Base-by-base conservation (phyloP, 2,888 invertebrate species). In the Bibio marci region DNA sequence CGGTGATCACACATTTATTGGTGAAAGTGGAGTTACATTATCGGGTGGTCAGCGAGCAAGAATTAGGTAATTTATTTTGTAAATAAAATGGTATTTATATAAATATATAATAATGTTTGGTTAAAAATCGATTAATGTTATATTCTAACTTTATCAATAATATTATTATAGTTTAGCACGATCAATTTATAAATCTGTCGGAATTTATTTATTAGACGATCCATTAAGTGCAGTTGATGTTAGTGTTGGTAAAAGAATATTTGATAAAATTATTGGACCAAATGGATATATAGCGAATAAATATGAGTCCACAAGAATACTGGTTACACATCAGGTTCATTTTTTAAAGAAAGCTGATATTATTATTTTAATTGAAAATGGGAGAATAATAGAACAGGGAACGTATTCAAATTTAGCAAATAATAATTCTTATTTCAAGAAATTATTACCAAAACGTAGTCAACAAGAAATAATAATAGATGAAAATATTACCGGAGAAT, bases 191-290 rank as follows among this genome's bases (percentile, higher is more conserved):
- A 70, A 71, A 33, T 70, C 79, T 42, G 73, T 78, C 0, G 80
- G 81, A 49, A 72, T 83, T 44, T 82, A 80, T 49, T 55, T 83
- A 14, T 56, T 85, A 33, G 83, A 85, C 50, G 83, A 83, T 62
- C 82, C 83, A 0, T 59, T 85, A 4, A 70, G 79, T 38, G 82
- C 83, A 1, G 82, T 83, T 1, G 85, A 85, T 53, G 68, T 80
- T 0, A 74, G 77, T 48, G 82, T 83, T 2, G 79, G 80, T 6
- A 72, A 76, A 48, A 75, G 79, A 52, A 66, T 85, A 44, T 83
- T 81, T 52, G 75, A 81, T 41, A 70, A 76, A 49, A 83, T 80
- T 48, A 70, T 81, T 35, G 62, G 47, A 6, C 43, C 44, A 15
- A 64, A 62, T 41, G 66, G 64, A 3, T 66, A 62, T 44, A 58